These are phyloP conservation scores for Cyrtonyx montezumae DNA, from an alignment of 2,113 vertebrate species.

Conservation along the genomic window DNA sequence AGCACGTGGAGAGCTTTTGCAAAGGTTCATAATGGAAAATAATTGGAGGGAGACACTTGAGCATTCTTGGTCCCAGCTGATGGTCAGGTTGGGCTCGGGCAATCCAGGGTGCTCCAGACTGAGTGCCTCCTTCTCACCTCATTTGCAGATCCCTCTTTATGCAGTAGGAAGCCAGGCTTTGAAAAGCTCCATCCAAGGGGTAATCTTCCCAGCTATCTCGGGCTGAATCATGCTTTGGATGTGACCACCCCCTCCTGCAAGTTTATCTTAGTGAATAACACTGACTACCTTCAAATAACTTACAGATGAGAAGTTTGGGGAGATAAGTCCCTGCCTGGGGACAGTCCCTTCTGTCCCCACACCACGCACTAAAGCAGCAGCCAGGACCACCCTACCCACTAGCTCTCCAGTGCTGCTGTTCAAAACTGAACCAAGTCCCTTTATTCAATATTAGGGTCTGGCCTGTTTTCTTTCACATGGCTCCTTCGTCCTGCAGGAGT, in stretches of 20 bases:
- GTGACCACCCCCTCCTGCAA: not conserved
- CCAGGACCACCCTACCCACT: not conserved
- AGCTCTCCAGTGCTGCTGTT: too few species aligned
- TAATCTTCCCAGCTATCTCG: not conserved
- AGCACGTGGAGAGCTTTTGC: not conserved
- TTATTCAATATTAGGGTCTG: not conserved
- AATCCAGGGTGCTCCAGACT: not conserved
- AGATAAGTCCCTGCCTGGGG: not conserved
- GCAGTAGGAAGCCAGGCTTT: not conserved
- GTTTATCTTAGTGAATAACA: not conserved
- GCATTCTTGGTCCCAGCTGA: rapidly evolving
- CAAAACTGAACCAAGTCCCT: not conserved
- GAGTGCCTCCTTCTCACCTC: not conserved
- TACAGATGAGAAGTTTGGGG: not conserved
- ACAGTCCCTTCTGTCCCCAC: not conserved
- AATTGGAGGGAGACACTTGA: not conserved
- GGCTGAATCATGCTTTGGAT: not conserved
- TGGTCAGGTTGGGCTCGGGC: not conserved
- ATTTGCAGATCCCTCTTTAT: not conserved
- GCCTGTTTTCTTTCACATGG: not conserved
- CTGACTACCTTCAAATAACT: rapidly evolving
- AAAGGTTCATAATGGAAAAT: not conserved
- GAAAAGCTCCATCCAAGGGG: not conserved
- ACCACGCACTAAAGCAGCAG: not conserved
- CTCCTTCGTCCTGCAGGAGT: not conserved